Percentiles rank a stretch among this genome's conserved stretches.
phyloP scores from a whole-genome alignment of 2,113 vertebrate species.

The Carettochelys insculpta region DNA sequence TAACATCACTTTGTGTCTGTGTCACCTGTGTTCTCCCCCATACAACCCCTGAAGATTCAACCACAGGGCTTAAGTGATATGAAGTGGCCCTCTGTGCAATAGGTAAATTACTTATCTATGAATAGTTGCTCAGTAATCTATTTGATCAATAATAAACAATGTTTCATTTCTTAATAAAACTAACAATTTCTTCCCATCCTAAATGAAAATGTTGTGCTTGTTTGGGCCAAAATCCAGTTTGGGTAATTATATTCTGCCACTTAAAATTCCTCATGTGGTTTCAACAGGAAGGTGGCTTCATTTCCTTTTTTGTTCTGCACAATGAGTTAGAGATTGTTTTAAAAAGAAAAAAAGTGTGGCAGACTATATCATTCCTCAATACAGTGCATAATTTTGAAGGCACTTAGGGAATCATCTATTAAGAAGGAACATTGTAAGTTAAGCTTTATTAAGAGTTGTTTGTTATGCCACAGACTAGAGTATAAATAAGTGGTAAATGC shows the following conservation, averaged over 20 bases:
- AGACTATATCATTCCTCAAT: neutral
- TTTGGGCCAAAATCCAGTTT: neutral
- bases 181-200: neutral
- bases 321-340: too few species aligned
- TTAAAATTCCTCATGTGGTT: neutral
- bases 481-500: neutral
- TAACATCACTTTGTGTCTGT: neutral
- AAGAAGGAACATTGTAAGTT: neutral
- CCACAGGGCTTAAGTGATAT: neutral
- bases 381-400: rapidly evolving
- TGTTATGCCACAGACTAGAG: neutral
- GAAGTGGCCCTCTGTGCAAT: neutral
- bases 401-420: neutral
- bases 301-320: neutral
- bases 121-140: neutral
- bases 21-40: neutral
- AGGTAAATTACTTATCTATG: neutral
- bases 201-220: neutral
- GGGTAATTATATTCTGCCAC: neutral
- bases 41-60: neutral
- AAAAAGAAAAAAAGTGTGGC: too few species aligned
- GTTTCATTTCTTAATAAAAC: neutral
- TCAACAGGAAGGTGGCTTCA: neutral
- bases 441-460: neutral
- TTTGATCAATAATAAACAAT: neutral